Evolutionary conservation across 2,888 invertebrate genomes (phyloP).

Genomic region (Drosophila aldrichi): DNA sequence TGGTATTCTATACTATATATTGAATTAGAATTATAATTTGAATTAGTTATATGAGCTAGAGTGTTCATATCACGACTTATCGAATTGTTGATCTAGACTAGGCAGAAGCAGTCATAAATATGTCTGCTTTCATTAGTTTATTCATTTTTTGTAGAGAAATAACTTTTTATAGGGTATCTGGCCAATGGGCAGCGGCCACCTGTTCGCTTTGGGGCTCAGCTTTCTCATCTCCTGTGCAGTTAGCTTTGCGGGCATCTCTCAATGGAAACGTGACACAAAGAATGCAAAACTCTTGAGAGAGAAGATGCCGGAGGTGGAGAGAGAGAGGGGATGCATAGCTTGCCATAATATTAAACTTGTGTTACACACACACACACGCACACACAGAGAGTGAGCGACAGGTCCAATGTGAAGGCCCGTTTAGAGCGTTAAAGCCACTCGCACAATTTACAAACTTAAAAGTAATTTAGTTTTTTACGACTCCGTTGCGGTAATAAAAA

Average conservation of each 20-base stretch:
- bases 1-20: neutral
- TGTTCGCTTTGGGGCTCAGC: slow-evolving; percentile 26
- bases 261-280: slow-evolving; percentile 78
- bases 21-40: no score
- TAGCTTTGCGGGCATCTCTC: slow-evolving; percentile 41
- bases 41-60: neutral
- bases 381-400: slow-evolving; percentile 18
- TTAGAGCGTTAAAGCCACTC: slow-evolving; percentile 65
- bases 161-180: slow-evolving; percentile 6
- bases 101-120: no score
- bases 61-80: no score
- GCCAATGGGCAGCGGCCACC: neutral
- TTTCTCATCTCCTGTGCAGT: slow-evolving; percentile 44
- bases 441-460: slow-evolving; percentile 81
- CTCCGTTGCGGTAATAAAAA: slow-evolving; percentile 80
- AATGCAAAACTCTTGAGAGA: slow-evolving; percentile 70
- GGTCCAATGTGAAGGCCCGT: slow-evolving; percentile 43
- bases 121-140: neutral
- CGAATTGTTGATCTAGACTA: no score
- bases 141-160: neutral
- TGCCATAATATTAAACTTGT: slow-evolving; percentile 68
- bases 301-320: slow-evolving; percentile 1
- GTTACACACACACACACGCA: slow-evolving; percentile 33
- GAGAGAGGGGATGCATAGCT: slow-evolving; percentile 17
- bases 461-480: slow-evolving; percentile 83